phyloP scores from a whole-genome alignment of 1,140 invertebrate species.

The Oreohelix idahoensis region DNA sequence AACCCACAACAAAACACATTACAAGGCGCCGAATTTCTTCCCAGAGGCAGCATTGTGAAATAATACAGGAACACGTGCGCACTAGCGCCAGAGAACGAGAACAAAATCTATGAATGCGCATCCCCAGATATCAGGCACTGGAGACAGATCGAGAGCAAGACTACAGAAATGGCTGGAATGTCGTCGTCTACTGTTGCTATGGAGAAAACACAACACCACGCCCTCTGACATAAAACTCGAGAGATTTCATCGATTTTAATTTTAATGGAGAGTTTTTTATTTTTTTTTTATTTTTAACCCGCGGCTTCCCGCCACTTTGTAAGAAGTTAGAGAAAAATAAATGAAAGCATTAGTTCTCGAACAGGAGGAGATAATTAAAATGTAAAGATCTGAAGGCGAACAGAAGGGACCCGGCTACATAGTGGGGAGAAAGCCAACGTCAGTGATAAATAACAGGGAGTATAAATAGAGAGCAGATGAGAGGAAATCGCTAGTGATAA shows the following conservation, averaged over 20 bases:
- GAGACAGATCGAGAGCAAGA: neutral
- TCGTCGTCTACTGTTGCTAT: neutral
- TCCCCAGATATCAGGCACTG: neutral
- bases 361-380: neutral
- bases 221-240: neutral
- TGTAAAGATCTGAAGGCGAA: neutral
- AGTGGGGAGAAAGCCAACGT: too few relatives aligned
- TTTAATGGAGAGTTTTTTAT: conserved; percentile 10
- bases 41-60: too few relatives aligned
- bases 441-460: too few relatives aligned
- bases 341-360: neutral
- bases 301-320: neutral
- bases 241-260: neutral
- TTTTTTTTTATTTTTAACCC: too few relatives aligned
- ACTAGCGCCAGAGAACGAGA: too few relatives aligned
- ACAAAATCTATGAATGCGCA: too few relatives aligned
- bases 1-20: too few relatives aligned
- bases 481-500: too few relatives aligned
- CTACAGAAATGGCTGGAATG: neutral
- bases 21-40: too few relatives aligned
- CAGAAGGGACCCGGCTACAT: neutral
- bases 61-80: too few relatives aligned
- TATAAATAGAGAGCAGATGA: too few relatives aligned
- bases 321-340: neutral
- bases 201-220: conserved; percentile 9